Evolutionary conservation across 2,888 invertebrate genomes (phyloP), one percentile per base, ranked within the genome.

Genomic region (Anticlea derivata): DNA sequence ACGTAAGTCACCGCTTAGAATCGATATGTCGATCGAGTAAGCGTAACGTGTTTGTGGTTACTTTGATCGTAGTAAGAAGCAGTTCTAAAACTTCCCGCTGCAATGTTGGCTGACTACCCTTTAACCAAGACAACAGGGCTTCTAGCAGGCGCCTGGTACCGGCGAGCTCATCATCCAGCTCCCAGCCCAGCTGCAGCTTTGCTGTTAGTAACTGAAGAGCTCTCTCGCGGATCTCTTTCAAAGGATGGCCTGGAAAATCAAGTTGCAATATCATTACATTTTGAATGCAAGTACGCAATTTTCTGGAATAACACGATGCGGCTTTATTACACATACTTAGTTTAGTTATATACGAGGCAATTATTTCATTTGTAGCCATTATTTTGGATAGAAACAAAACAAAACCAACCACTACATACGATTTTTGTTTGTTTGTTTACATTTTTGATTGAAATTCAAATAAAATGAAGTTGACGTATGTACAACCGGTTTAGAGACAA

Each of bases 101-200:
- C 47, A 92, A 77, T 0, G 91, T 80, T 26, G 91, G 84, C 35
- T 86, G 78, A 27, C 92, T 85, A 46, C 86, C 90, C 37, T 92
- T 73, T 72, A 94, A 94, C 94, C 94, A 95, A 39, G 92, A 85
- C 35, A 94, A 78, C 17, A 94, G 76, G 54, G 92, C 91, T 39
- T 88, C 80, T 12, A 94, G 70, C 10, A 94, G 78, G 65, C 93
- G 92, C 54, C 92, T 91, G 26, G 92, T 92, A 30, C 91, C 83
- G 10, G 91, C 86, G 41, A 93, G 71, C 65, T 93, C 93, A 67
- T 93, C 93, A 46, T 93, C 92, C 40, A 93, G 83, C 44, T 90
- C 80, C 81, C 93, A 92, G 11, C 94, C 94, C 57, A 92, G 80
- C 49, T 92, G 91, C n/a, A 94, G 78, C 73, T 95, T 95, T 0